phyloP scores from a whole-genome alignment of 2,797 vertebrate species.

The Rousettus madagascariensis region DNA sequence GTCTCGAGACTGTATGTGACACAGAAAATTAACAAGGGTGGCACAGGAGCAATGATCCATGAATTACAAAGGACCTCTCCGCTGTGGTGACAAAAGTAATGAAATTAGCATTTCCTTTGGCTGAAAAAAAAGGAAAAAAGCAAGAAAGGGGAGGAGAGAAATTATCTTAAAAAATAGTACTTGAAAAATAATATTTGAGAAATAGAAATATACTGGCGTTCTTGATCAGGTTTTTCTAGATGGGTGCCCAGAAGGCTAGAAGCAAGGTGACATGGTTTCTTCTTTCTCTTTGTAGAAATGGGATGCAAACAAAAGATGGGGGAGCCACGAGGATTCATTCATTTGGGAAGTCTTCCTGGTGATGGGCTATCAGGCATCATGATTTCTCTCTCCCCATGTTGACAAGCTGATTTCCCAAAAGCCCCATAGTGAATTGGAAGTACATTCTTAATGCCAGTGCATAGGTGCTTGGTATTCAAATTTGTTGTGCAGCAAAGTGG shows the following conservation, averaged over 20 bases:
- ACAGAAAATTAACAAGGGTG: constrained; percentile 75
- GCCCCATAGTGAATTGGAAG: neutral
- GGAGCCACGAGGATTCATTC: neutral
- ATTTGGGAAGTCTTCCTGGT: neutral
- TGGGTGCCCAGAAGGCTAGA: neutral
- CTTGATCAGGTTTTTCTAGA: neutral
- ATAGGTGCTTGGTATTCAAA: constrained; percentile 29
- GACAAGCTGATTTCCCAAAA: neutral
- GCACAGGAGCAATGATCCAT: constrained; percentile 14
- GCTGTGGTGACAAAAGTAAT: constrained; percentile 61
- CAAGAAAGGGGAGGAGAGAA: neutral
- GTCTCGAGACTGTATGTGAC: constrained; percentile 68
- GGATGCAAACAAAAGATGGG: rapidly evolving
- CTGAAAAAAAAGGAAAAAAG: neutral
- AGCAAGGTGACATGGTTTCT: neutral
- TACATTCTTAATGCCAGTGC: neutral
- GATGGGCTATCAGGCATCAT: neutral
- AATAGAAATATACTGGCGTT: neutral
- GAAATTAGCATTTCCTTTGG: constrained; percentile 56
- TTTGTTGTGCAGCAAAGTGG: neutral
- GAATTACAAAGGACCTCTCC: constrained; percentile 63
- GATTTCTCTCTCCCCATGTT: neutral
- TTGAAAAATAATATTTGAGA: neutral
- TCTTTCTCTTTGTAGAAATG: neutral
- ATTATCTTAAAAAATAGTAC: neutral